Evolutionary conservation across 2,797 vertebrate species (phyloP).

Genomic region (Tamandua tetradactyla): DNA sequence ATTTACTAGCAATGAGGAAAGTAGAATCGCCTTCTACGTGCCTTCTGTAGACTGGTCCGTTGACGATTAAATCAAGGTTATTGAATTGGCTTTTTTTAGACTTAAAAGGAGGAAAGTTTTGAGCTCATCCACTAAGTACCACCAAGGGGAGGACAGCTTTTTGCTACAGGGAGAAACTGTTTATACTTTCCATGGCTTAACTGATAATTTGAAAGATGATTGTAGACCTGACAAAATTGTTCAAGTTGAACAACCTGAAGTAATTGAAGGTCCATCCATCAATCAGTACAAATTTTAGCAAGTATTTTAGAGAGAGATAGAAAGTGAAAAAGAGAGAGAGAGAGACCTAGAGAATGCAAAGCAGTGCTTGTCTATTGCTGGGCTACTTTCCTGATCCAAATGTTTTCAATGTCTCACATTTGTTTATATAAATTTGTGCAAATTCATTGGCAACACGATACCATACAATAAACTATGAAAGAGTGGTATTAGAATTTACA

Average conservation of each 20-base stretch:
- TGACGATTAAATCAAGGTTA: slow-evolving; percentile 6
- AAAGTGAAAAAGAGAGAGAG: background rate
- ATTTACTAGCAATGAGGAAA: background rate
- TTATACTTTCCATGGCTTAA: background rate
- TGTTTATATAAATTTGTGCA: slow-evolving; percentile 32
- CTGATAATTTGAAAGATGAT: background rate
- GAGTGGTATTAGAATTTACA: slow-evolving; percentile 42
- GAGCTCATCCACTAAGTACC: background rate
- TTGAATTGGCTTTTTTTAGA: background rate
- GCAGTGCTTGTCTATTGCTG: background rate
- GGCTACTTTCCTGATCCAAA: background rate
- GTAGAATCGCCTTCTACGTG: background rate
- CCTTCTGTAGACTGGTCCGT: background rate
- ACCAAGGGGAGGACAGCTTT: background rate
- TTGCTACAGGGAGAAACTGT: background rate
- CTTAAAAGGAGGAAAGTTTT: background rate
- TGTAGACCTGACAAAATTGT: background rate
- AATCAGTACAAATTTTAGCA: background rate
- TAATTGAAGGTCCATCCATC: background rate
- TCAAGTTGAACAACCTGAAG: background rate
- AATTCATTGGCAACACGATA: background rate
- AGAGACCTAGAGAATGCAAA: too few species aligned
- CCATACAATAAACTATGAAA: slow-evolving; percentile 31
- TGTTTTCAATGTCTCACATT: slow-evolving; percentile 12
- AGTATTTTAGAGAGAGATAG: background rate